Percentiles rank a stretch among this genome's conserved stretches.
These are phyloP conservation scores for Colossoma macropomum DNA, from an alignment of 2,113 vertebrate species.

Conservation along the genomic window DNA sequence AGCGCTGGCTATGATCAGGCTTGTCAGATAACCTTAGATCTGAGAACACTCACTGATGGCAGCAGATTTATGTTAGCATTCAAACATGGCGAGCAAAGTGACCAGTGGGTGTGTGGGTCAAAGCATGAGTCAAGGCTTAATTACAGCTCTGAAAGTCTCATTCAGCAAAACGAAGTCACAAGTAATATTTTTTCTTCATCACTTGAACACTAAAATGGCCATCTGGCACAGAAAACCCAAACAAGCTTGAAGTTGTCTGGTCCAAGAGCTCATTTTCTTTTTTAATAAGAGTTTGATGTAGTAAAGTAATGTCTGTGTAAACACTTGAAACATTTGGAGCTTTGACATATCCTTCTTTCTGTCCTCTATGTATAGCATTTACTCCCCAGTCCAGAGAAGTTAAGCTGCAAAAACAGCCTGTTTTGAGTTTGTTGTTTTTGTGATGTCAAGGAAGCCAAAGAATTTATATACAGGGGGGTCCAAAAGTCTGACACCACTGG, in stretches of 20 bases:
- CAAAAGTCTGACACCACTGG: too few relatives aligned
- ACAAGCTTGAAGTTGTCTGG: neutral
- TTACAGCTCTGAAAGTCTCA: neutral
- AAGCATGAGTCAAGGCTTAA: conserved; percentile 3
- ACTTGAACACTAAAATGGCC: neutral
- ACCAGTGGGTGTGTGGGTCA: conserved; percentile 12
- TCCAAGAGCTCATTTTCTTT: neutral
- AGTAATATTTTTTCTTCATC: neutral
- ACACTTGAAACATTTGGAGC: too few relatives aligned
- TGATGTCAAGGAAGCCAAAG: too few relatives aligned
- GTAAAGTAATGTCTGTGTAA: too few relatives aligned
- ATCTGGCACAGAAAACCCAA: neutral
- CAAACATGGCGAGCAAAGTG: conserved; percentile 1
- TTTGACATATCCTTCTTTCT: too few relatives aligned
- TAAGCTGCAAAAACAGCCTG: too few relatives aligned
- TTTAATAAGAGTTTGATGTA: neutral
- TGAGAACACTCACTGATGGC: neutral
- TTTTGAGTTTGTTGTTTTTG: too few relatives aligned
- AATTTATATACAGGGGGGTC: too few relatives aligned
- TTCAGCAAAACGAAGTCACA: neutral
- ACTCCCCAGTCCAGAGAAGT: too few relatives aligned
- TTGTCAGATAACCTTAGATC: neutral
- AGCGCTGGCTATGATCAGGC: neutral
- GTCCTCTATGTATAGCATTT: too few relatives aligned
- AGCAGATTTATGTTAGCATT: neutral